Conservation (phyloP, 23 tunicate genomes). For the Trididemnum clinides region DNA sequence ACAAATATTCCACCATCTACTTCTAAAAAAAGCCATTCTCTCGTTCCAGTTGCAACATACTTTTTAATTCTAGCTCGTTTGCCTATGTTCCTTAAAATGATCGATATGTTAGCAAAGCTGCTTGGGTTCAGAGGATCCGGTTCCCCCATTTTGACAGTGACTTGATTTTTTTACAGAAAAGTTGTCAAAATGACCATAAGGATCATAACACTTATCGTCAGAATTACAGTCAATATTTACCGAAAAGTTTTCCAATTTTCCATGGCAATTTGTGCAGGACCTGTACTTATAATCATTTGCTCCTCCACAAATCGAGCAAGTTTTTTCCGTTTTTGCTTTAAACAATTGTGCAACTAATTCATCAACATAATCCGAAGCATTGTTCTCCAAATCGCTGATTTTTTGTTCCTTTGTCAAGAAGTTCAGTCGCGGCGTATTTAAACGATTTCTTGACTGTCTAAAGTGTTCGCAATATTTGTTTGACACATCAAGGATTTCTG, state of each 20-base stretch:
- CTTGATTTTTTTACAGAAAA: background rate
- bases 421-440: background rate
- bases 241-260: background rate
- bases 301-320: background rate
- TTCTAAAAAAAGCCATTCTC: background rate
- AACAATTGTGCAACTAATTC: background rate
- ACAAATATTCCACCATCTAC: background rate
- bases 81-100: background rate
- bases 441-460: background rate
- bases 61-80: background rate
- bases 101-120: background rate
- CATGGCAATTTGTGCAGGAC: background rate
- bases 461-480: background rate
- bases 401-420: background rate
- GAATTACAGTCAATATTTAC: background rate
- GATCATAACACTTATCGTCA: background rate
- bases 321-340: background rate
- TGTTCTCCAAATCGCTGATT: background rate
- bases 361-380: background rate
- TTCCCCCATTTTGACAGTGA: background rate
- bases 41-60: background rate
- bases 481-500: background rate
- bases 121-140: background rate
- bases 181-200: background rate
- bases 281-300: background rate